These are phyloP conservation scores for Furcifer pardalis DNA, from an alignment of 2,797 vertebrate genomes.

Conservation along the genomic window DNA sequence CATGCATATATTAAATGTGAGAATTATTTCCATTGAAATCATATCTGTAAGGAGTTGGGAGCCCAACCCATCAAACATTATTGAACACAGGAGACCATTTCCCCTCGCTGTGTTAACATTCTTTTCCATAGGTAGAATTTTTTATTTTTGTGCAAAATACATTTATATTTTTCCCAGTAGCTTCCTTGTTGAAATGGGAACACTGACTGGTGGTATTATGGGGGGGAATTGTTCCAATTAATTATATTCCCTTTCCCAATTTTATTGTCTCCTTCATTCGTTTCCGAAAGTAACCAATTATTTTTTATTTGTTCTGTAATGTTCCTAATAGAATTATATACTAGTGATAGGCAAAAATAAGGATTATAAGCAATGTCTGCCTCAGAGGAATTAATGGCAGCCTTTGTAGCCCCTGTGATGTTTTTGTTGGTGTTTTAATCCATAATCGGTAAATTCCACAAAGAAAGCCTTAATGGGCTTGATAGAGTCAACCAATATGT, in stretches of 20 bases:
- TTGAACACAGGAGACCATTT: constrained; percentile 65
- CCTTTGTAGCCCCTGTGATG: neutral
- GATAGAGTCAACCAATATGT: neutral
- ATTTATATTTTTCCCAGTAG: constrained; percentile 56
- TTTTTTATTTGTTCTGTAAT: constrained; percentile 48
- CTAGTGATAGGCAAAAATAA: constrained; percentile 6
- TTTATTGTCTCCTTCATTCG: constrained; percentile 34
- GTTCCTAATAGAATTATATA: constrained; percentile 47
- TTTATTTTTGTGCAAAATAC: constrained; percentile 48
- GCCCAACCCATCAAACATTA: constrained; percentile 50
- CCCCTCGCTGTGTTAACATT: constrained; percentile 53
- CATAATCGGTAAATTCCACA: neutral
- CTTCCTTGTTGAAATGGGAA: constrained; percentile 66
- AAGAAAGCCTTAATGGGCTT: neutral
- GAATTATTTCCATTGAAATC: constrained; percentile 72
- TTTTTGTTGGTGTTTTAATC: neutral
- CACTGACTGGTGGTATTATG: constrained; percentile 56
- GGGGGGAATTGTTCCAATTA: constrained; percentile 24
- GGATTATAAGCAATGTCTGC: constrained; percentile 20
- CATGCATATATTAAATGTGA: constrained; percentile 73
- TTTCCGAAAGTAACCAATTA: constrained; percentile 47
- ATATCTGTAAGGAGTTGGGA: constrained; percentile 67
- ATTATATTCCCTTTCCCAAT: neutral
- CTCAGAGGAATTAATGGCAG: constrained; percentile 25
- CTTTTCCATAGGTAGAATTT: constrained; percentile 57